Percentiles rank a stretch among this genome's conserved stretches.
These are phyloP conservation scores for Pristionchus pacificus DNA, from an alignment of 1,140 invertebrate species.

Conservation along the genomic window DNA sequence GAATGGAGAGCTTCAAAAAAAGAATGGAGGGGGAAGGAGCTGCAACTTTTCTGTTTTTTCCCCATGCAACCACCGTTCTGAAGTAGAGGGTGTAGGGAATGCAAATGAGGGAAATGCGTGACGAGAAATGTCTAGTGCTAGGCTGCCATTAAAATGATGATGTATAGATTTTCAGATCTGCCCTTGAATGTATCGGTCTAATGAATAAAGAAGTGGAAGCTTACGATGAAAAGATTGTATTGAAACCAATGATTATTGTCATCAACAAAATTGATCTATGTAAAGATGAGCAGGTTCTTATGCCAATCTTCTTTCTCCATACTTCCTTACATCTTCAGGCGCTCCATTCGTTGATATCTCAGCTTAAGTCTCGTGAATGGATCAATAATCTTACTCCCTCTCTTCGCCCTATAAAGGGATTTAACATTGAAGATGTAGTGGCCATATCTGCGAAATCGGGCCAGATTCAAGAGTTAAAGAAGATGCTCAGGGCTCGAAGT, in stretches of 20 bases:
- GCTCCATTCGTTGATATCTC: no score
- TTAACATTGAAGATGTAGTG: background rate
- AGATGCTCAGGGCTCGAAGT: background rate
- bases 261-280: background rate
- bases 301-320: no score
- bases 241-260: conserved; percentile 34
- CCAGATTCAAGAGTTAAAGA: background rate
- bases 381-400: background rate
- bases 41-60: no score
- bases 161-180: conserved; percentile 37
- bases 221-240: conserved; percentile 40
- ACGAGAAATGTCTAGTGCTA: no score
- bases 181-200: conserved; percentile 46
- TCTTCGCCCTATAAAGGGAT: background rate
- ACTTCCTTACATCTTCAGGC: no score
- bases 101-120: no score
- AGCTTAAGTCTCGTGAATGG: background rate
- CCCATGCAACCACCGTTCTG: no score
- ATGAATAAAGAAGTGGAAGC: conserved; percentile 48
- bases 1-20: conserved; percentile 3
- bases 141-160: no score
- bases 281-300: background rate
- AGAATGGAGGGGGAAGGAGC: no score
- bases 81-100: no score
- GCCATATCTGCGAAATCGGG: background rate